These are phyloP conservation scores for Phataginus tetradactyla DNA, from an alignment of 2,797 vertebrate genomes.

Conservation along the genomic window DNA sequence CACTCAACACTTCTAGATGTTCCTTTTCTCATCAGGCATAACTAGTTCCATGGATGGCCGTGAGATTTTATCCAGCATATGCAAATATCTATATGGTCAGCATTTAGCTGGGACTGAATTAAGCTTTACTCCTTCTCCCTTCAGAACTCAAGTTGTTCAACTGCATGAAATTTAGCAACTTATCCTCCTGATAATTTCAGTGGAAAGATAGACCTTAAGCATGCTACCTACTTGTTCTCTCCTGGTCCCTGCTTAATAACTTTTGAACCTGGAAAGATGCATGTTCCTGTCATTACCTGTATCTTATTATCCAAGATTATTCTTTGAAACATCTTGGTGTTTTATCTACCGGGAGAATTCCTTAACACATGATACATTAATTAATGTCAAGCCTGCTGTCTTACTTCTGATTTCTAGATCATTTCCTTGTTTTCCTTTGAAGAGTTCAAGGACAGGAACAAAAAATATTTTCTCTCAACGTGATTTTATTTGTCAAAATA, in stretches of 20 bases:
- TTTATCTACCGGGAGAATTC: slow-evolving; percentile 64
- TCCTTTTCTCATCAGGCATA: not conserved
- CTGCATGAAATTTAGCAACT: slow-evolving; percentile 1
- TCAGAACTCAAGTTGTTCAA: slow-evolving; percentile 49
- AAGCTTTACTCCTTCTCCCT: not conserved
- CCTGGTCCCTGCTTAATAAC: slow-evolving; percentile 63
- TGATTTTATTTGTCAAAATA: slow-evolving; percentile 47
- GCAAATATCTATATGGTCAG: not conserved
- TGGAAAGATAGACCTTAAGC: not conserved
- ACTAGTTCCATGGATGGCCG: not conserved
- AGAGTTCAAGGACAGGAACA: slow-evolving; percentile 45
- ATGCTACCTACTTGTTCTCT: slow-evolving; percentile 43
- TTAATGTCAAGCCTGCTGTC: slow-evolving; percentile 64
- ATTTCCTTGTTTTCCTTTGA: slow-evolving; percentile 52
- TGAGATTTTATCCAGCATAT: not conserved
- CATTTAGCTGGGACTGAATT: not conserved
- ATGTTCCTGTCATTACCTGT: slow-evolving; percentile 71
- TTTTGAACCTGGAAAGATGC: slow-evolving; percentile 61
- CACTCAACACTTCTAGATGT: not conserved
- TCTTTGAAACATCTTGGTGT: slow-evolving; percentile 75
- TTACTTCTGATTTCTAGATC: slow-evolving; percentile 70
- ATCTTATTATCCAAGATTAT: slow-evolving; percentile 71
- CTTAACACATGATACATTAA: slow-evolving; percentile 77
- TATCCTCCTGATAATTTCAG: slow-evolving; percentile 13
- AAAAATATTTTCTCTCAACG: not conserved